phyloP scores from a whole-genome alignment of 2,113 vertebrate species.

The Lichenostomus cassidix region DNA sequence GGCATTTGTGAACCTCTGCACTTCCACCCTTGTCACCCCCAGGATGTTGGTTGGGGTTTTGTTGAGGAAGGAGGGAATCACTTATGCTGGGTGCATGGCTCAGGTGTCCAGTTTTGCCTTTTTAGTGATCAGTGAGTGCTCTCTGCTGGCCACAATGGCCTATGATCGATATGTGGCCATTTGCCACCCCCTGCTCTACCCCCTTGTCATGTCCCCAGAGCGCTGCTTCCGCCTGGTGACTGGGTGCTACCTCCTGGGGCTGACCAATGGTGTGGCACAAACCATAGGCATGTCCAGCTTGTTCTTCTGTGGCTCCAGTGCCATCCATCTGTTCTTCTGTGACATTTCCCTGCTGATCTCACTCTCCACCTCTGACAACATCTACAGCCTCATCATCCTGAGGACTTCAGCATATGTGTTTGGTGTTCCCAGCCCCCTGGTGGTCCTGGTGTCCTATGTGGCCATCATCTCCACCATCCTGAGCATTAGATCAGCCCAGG shows the following conservation, averaged over 20 bases:
- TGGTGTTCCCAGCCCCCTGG: background rate
- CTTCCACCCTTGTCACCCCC: too few species aligned
- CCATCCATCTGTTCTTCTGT: slow-evolving; percentile 36
- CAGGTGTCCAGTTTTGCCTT: too few species aligned
- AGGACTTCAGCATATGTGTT: background rate
- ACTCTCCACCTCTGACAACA: background rate
- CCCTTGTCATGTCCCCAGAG: background rate
- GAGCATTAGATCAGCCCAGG: background rate
- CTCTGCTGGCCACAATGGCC: too few species aligned
- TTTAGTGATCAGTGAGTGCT: too few species aligned
- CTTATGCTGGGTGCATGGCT: too few species aligned
- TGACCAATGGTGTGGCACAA: background rate
- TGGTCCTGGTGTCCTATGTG: slow-evolving; percentile 41
- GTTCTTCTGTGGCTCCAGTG: slow-evolving; percentile 35
- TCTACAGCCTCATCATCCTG: background rate
- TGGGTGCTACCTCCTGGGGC: background rate
- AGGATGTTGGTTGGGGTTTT: too few species aligned
- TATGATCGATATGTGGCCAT: background rate
- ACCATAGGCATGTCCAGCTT: background rate
- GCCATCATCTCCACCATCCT: slow-evolving; percentile 42
- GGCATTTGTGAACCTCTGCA: too few species aligned
- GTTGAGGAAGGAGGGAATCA: too few species aligned
- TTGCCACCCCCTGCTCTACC: background rate
- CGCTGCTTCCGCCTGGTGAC: background rate
- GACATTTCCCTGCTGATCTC: background rate